These are phyloP conservation scores for Fulica atra DNA, from an alignment of 2,113 vertebrate genomes.

Conservation along the genomic window DNA sequence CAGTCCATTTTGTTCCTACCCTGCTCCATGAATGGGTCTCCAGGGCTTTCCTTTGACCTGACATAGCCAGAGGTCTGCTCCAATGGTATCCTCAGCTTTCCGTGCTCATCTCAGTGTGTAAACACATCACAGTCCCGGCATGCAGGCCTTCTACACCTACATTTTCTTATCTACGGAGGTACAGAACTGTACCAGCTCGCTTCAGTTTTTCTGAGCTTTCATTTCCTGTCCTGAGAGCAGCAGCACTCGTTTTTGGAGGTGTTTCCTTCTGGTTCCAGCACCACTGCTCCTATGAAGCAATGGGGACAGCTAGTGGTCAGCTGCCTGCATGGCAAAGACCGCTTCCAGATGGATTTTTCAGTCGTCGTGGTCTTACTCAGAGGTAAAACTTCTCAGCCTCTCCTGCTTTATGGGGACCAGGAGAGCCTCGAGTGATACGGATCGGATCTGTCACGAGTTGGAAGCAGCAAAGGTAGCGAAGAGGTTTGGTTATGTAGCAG, in stretches of 20 bases:
- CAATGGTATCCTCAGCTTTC: background rate
- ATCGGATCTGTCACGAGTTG: background rate
- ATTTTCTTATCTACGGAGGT: background rate
- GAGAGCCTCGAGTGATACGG: background rate
- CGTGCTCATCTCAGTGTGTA: background rate
- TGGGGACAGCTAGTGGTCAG: slow-evolving; percentile 61
- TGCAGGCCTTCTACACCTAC: background rate
- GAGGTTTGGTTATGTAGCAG: background rate
- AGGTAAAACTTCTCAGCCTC: background rate
- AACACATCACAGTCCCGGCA: background rate
- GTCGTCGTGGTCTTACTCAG: rapidly evolving
- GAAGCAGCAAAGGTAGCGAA: background rate
- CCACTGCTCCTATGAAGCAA: background rate
- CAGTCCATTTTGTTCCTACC: background rate
- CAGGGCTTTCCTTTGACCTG: background rate
- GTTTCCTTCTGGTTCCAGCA: rapidly evolving
- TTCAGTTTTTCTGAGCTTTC: background rate
- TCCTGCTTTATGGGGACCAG: rapidly evolving
- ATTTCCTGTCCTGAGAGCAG: rapidly evolving
- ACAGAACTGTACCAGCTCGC: background rate
- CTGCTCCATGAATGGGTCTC: background rate
- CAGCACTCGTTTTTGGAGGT: background rate
- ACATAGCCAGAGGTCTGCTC: background rate
- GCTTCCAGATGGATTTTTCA: background rate
- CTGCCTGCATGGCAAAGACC: background rate